A percentile compares a stretch with the other conserved stretches of the same genome.
These are phyloP conservation scores for Muscidifurax raptorellus DNA, from an alignment of 1,140 invertebrate genomes.

Conservation along the genomic window DNA sequence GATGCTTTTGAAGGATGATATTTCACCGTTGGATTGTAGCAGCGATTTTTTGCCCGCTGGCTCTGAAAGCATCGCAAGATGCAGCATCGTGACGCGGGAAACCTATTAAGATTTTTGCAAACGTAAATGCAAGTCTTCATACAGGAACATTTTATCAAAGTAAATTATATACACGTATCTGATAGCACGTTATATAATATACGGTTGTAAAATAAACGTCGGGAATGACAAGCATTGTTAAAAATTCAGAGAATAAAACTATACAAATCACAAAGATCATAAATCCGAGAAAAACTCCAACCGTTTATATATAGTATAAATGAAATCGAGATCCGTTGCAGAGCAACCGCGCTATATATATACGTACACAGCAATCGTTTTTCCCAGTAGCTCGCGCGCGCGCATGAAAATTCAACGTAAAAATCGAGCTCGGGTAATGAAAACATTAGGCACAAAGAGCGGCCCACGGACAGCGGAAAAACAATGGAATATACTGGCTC, in stretches of 20 bases:
- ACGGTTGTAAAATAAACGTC: background rate
- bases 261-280: background rate
- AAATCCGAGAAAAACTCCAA: background rate
- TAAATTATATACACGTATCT: background rate
- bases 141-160: background rate
- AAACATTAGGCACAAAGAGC: slow-evolving; percentile 31
- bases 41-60: background rate
- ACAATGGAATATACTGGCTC: slow-evolving; percentile 35
- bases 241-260: background rate
- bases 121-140: background rate
- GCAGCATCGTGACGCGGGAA: slow-evolving; percentile 12
- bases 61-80: slow-evolving; percentile 4
- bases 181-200: background rate
- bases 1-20: slow-evolving; percentile 49
- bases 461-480: slow-evolving; percentile 35
- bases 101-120: slow-evolving; percentile 38
- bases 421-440: slow-evolving; percentile 26
- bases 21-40: slow-evolving; percentile 32
- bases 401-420: slow-evolving; percentile 43
- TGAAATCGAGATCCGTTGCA: background rate
- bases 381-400: background rate
- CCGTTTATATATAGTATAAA: background rate
- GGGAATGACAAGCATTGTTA: too few relatives aligned
- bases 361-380: background rate
- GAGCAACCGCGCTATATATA: too few relatives aligned